Evolutionary conservation across 2,113 vertebrate species (phyloP).

Genomic region (Clupea harengus): DNA sequence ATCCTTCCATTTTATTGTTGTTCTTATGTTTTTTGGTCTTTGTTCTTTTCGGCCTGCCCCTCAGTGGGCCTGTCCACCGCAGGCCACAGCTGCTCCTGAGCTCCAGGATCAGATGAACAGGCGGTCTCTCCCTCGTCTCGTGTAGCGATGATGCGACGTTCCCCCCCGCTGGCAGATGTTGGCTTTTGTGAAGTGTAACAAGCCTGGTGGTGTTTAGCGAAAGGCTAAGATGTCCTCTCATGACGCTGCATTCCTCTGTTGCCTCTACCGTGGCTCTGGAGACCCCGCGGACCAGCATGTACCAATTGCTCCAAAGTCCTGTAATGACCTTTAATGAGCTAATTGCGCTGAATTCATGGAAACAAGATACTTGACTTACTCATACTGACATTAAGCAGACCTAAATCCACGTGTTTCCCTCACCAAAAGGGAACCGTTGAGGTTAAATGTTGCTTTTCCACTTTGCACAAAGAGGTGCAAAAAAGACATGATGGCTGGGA

Average conservation of each 20-base stretch:
- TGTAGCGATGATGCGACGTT: not conserved
- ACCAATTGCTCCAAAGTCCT: slow-evolving; percentile 58
- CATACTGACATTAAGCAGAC: slow-evolving; percentile 65
- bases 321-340: slow-evolving; percentile 71
- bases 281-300: not conserved
- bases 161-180: not conserved
- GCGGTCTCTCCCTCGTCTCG: not conserved
- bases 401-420: slow-evolving; percentile 58
- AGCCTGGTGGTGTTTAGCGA: not conserved
- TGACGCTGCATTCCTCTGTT: slow-evolving; percentile 11
- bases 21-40: not conserved
- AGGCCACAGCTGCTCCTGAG: slow-evolving; percentile 16
- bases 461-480: slow-evolving; percentile 20
- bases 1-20: slow-evolving; percentile 29
- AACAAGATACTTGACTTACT: slow-evolving; percentile 66
- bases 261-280: not conserved
- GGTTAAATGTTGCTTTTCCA: slow-evolving; percentile 17
- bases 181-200: not conserved
- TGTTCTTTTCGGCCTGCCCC: not conserved
- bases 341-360: slow-evolving; percentile 68
- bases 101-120: slow-evolving; percentile 16
- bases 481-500: slow-evolving; percentile 7
- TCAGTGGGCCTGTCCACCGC: not conserved
- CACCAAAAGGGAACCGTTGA: slow-evolving; percentile 35
- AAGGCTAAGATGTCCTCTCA: slow-evolving; percentile 6